Conservation (phyloP, 2,797 vertebrate species). For the Limnodromus scolopaceus region DNA sequence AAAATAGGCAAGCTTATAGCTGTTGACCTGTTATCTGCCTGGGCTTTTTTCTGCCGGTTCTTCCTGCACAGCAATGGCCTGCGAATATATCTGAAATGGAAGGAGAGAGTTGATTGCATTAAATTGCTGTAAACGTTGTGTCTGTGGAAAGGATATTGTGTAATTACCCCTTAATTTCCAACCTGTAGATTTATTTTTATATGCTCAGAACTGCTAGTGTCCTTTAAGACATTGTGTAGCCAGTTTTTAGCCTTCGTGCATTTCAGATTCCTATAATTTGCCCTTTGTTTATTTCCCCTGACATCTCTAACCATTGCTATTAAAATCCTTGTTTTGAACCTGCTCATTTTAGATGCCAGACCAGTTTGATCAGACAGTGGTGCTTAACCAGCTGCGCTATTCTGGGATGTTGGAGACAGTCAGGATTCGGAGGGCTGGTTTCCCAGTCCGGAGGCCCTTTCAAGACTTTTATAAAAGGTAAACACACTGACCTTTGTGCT, state of each 20-base stretch:
- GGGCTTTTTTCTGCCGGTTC: background rate
- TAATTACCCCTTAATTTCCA: conserved; percentile 9
- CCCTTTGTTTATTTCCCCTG: background rate
- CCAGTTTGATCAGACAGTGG: conserved; percentile 93
- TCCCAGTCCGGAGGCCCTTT: conserved; percentile 89
- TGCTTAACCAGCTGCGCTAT: conserved; percentile 95
- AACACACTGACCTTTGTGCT: background rate
- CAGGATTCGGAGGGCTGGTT: conserved; percentile 91
- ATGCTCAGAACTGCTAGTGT: background rate
- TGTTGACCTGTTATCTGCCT: background rate
- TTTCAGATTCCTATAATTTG: background rate
- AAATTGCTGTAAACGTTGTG: background rate
- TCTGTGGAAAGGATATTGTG: background rate
- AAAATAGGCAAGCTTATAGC: background rate
- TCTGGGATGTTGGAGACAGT: conserved; percentile 98
- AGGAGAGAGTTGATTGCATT: background rate
- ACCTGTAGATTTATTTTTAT: background rate
- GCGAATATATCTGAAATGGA: background rate
- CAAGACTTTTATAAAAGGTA: conserved; percentile 93
- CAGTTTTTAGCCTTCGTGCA: background rate
- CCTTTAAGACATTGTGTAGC: background rate
- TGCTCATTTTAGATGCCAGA: conserved; percentile 87
- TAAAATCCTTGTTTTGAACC: background rate
- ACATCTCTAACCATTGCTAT: background rate
- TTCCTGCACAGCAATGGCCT: background rate